Conservation (phyloP, 2,888 invertebrate species). For the Adela reaumurella region DNA sequence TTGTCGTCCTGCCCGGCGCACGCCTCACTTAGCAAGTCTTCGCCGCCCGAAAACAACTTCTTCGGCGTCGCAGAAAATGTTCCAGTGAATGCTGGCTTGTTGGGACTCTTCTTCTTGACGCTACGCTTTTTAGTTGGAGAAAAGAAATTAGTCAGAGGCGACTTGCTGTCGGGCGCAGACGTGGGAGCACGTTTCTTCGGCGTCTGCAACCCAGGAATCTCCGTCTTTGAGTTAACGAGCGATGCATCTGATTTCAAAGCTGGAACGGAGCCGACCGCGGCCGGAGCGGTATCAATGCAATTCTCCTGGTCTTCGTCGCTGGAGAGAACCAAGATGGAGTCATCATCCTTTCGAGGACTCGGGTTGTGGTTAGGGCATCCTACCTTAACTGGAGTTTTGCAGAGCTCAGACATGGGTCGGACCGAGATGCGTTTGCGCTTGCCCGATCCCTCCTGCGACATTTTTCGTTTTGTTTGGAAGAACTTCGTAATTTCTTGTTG, state of each 20-base stretch:
- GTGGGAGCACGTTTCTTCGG: no score
- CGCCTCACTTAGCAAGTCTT: constrained; percentile 14
- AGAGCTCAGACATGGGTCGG: not conserved
- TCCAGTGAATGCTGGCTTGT: constrained; percentile 9
- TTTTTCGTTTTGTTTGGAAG: constrained; percentile 17
- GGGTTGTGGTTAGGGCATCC: not conserved
- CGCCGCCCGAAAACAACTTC: constrained; percentile 4
- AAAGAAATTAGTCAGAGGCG: constrained; percentile 24
- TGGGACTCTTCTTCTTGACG: constrained; percentile 19
- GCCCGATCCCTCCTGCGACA: not conserved
- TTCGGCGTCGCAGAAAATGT: not conserved
- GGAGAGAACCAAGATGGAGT: not conserved
- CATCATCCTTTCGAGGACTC: not conserved
- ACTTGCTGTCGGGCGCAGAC: constrained; percentile 2
- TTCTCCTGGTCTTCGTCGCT: not conserved
- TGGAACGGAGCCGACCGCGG: no score
- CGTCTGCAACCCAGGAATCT: no score
- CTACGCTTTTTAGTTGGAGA: constrained; percentile 32
- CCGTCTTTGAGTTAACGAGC: no score
- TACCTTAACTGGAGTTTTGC: not conserved
- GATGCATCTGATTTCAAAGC: no score
- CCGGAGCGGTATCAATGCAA: not conserved
- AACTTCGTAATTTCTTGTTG: constrained; percentile 19
- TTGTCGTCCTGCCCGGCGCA: constrained; percentile 30
- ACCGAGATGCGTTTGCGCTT: not conserved